A percentile compares a stretch with the other conserved stretches of the same genome.
Conservation (phyloP, 2,113 vertebrate genomes). For the Crocuta crocuta region DNA sequence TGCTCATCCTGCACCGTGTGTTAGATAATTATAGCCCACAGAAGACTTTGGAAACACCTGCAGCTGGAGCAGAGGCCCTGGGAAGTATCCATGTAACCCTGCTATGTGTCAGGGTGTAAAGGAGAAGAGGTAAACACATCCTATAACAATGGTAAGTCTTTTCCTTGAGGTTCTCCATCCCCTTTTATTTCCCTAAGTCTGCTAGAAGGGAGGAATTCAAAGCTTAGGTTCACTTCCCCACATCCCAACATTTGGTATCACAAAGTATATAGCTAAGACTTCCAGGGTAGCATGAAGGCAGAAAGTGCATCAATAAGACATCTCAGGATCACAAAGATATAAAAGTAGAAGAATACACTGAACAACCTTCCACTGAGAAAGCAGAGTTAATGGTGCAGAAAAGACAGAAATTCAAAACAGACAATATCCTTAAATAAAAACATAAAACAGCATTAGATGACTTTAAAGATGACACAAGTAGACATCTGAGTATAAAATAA, state of each 20-base stretch:
- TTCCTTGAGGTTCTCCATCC: not conserved
- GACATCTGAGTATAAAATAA: not conserved
- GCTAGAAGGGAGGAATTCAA: not conserved
- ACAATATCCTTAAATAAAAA: not conserved
- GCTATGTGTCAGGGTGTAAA: accelerated
- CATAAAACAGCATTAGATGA: not conserved
- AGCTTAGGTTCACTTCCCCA: not conserved
- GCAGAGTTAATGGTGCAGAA: not conserved
- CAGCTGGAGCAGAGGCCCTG: not conserved
- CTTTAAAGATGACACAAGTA: not conserved
- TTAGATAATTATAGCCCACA: not conserved
- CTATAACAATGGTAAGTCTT: not conserved
- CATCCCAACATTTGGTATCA: not conserved
- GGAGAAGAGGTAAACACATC: not conserved
- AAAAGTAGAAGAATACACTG: not conserved
- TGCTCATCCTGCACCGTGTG: not conserved
- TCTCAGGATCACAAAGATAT: not conserved
- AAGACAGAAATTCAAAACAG: not conserved
- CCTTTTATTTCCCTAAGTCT: not conserved
- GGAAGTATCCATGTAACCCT: not conserved
- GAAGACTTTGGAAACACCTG: not conserved
- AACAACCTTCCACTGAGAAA: not conserved
- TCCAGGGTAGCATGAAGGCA: not conserved
- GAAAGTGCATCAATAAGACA: not conserved
- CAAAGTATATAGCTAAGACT: not conserved